phyloP scores from a whole-genome alignment of 1,140 invertebrate genomes.

The Trachymyrmex septentrionalis region DNA sequence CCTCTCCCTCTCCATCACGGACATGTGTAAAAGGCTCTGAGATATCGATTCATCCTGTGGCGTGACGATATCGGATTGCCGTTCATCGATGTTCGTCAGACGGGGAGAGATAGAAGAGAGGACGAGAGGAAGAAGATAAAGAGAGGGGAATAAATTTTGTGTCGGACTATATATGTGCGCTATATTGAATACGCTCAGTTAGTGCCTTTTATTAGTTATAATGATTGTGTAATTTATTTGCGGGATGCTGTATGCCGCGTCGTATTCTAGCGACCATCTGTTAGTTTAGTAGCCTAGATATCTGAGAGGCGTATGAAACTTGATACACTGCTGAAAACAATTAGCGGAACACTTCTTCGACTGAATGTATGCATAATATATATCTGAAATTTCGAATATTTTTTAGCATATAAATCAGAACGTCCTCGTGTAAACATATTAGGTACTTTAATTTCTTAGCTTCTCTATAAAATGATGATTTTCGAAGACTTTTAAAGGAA shows the following conservation, averaged over 20 bases:
- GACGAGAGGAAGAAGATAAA: neutral
- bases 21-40: conserved; percentile 1
- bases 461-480: neutral
- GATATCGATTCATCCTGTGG: neutral
- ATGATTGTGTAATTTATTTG: conserved; percentile 55
- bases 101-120: neutral
- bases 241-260: conserved; percentile 3
- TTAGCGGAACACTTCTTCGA: conserved; percentile 10
- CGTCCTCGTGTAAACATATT: neutral
- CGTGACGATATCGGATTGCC: neutral
- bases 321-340: conserved; percentile 28
- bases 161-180: neutral
- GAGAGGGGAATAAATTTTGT: neutral
- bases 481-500: neutral
- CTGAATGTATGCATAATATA: neutral
- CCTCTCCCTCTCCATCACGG: neutral
- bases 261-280: conserved; percentile 43
- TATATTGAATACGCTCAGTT: conserved; percentile 31
- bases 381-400: neutral
- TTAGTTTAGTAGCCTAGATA: conserved; percentile 49
- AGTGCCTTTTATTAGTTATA: conserved; percentile 26
- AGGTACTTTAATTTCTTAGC: neutral
- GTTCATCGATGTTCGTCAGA: neutral
- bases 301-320: neutral
- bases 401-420: neutral